Evolutionary conservation across 2,113 vertebrate species (phyloP).

Genomic region (Megalops atlanticus): DNA sequence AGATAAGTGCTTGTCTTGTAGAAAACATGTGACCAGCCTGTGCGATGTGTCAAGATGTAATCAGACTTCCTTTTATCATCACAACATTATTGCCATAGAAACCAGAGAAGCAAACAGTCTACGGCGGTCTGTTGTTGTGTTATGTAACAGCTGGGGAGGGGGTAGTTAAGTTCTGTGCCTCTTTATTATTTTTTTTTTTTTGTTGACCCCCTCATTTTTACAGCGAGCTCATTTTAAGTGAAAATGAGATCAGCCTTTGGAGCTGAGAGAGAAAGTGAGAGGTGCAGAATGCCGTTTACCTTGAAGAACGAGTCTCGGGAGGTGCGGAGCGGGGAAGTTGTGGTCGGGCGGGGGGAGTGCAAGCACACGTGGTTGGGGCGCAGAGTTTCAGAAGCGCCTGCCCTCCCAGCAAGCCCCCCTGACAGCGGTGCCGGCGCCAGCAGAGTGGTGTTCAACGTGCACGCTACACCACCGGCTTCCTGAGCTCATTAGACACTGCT

Average conservation of each 20-base stretch:
- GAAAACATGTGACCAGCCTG: not conserved
- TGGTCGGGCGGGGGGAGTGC: not conserved
- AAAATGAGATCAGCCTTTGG: not conserved
- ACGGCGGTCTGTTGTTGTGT: slow-evolving; percentile 18
- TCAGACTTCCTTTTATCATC: slow-evolving; percentile 31
- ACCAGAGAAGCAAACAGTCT: slow-evolving; percentile 38
- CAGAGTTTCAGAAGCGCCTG: not conserved
- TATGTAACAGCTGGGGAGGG: slow-evolving; percentile 34
- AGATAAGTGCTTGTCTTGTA: not conserved
- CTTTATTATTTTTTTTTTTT: slow-evolving; percentile 39
- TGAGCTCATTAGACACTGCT: not conserved
- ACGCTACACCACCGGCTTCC: not conserved
- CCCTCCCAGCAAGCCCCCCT: not conserved
- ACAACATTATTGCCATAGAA: slow-evolving; percentile 42
- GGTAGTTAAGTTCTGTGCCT: slow-evolving; percentile 39
- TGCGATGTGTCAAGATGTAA: slow-evolving; percentile 29
- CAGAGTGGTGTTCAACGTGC: not conserved
- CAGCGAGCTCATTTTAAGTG: not conserved
- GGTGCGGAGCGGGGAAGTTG: not conserved
- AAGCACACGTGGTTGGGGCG: not conserved
- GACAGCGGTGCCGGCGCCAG: not conserved
- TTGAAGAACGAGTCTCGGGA: not conserved
- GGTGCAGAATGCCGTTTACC: not conserved
- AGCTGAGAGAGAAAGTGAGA: not conserved
- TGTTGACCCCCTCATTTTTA: not conserved